Evolutionary conservation across 2,888 invertebrate species (phyloP), one percentile per base, ranked within the genome.

Genomic region (Listrodromus nycthemerus): DNA sequence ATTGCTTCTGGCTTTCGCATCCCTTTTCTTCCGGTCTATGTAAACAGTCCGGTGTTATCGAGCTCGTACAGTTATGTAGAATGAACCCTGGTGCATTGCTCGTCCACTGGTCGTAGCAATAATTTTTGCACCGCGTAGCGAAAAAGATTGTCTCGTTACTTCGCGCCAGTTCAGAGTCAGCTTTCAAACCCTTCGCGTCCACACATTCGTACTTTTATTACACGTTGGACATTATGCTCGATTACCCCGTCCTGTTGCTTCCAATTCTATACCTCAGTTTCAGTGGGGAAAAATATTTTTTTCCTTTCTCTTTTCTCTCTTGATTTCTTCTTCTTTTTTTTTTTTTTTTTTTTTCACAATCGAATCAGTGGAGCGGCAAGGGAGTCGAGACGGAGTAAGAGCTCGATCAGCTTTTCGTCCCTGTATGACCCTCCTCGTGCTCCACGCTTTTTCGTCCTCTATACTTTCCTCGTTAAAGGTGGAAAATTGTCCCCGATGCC

Each of bases 401-500:
- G 61, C 61, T 73, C 61, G 45, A 52, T 27, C 66, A 66, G 45
- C 41, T 63, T 69, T 45, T 41, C 65, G 45, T 61, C 21, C 16
- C 48, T 21, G 16, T 41, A 41, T 10, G 58, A 4, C 16, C 16
- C 13, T n/a, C 30, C 16, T 67, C 73, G 30, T 79, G 58, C 52
- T 37, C 50, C 55, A n/a, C 63, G 6, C 63, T 19, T 7, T 7
- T 19, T 63, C 63, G 0, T 16, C 13, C 5, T 41, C 41, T 41
- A 41, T 16, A 16, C 41, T 4, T 67, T 13, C 45, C 30, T 74
- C 77, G 48, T 82, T 80, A 84, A 86, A 86, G 87, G 86, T 89
- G 86, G 83, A 78, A 88, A 89, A 90, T 90, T 90, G 90, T 91
- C 88, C 89, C 88, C 87, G 88, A 85, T 83, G 89, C 86, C 90